Percentiles rank a stretch among this genome's conserved stretches.
Evolutionary conservation across 2,113 vertebrate species (phyloP).

Genomic region (Oreamnos americanus): DNA sequence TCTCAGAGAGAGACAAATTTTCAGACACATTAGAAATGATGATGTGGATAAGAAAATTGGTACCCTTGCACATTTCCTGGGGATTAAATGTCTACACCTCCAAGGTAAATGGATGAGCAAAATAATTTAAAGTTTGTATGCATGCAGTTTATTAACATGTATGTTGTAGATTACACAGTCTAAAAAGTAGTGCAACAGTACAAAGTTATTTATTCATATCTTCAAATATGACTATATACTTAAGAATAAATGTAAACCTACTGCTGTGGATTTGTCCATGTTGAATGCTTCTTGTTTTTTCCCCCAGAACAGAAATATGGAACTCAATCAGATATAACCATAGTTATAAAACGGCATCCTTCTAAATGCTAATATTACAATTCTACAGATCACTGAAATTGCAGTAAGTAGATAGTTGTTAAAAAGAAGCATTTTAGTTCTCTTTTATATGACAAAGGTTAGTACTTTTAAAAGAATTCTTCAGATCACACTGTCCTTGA

Average conservation of each 20-base stretch:
- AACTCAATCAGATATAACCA: not conserved
- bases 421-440: not conserved
- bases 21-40: not conserved
- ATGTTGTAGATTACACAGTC: not conserved
- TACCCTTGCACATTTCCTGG: not conserved
- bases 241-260: not conserved
- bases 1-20: not conserved
- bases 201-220: not conserved
- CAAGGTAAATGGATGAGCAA: not conserved
- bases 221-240: not conserved
- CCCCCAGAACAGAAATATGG: not conserved
- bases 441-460: not conserved
- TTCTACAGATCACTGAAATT: slow-evolving; percentile 28
- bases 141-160: not conserved
- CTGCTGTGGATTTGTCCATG: not conserved
- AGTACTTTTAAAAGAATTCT: slow-evolving; percentile 7
- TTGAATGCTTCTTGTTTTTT: not conserved
- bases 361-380: slow-evolving; percentile 35
- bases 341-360: not conserved
- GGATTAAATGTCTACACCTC: not conserved
- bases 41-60: not conserved
- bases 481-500: not conserved
- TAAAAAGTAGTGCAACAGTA: not conserved
- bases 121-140: not conserved
- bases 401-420: not conserved